A percentile compares a stretch with the other conserved stretches of the same genome.
phyloP scores from a whole-genome alignment of 2,888 invertebrate species.

The Synergus gifuensis region DNA sequence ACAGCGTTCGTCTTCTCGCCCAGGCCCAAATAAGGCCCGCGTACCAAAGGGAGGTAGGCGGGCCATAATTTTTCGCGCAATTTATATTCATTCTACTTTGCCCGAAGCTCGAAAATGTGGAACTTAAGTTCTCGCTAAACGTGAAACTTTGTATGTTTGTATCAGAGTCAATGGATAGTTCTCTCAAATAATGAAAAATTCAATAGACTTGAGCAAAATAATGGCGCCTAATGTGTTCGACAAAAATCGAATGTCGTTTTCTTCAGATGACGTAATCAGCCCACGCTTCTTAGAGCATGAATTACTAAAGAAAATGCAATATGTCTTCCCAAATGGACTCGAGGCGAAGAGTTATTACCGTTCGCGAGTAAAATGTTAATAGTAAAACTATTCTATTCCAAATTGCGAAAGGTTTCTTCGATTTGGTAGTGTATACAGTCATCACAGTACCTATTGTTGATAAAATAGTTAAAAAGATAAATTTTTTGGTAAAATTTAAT shows the following conservation, averaged over 20 bases:
- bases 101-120: slow-evolving; percentile 10
- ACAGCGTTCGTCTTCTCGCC: slow-evolving; percentile 19
- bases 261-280: slow-evolving; percentile 20
- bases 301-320: slow-evolving; percentile 39
- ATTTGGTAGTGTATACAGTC: not conserved
- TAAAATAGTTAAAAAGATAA: no score
- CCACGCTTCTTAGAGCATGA: slow-evolving; percentile 38
- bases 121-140: not conserved
- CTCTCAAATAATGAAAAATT: not conserved
- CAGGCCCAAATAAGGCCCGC: slow-evolving; percentile 31
- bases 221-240: slow-evolving; percentile 29
- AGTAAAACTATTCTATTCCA: slow-evolving; percentile 24
- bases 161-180: slow-evolving; percentile 2
- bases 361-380: slow-evolving; percentile 24
- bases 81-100: slow-evolving; percentile 35
- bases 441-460: no score
- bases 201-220: slow-evolving; percentile 5
- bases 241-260: slow-evolving; percentile 32
- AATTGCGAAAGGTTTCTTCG: slow-evolving; percentile 5
- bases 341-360: slow-evolving; percentile 18
- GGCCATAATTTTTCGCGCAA: slow-evolving; percentile 28
- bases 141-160: slow-evolving; percentile 19
- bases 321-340: slow-evolving; percentile 34
- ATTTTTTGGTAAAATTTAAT: no score
- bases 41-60: slow-evolving; percentile 27